Base-by-base conservation (phyloP, 2,113 vertebrate species). In the Pagrus major region DNA sequence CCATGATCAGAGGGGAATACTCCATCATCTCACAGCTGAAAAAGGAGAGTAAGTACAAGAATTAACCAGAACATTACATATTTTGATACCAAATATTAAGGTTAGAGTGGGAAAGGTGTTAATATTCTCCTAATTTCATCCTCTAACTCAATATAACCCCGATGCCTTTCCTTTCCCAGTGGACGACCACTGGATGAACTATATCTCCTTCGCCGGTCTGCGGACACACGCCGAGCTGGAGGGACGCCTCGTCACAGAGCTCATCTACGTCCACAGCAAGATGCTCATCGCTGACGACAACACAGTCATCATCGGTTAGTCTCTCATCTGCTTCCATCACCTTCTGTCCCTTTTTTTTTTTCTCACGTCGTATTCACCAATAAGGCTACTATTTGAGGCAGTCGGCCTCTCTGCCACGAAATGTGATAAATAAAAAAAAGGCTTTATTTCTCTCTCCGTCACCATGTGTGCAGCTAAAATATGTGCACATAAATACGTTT, bases 261-360 rank as follows among this genome's bases (percentile, higher is more conserved):
- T 99, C 85, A 97, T 99, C 93, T 99, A 99, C 9, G 97, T 99
- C 77, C 98, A 99, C 94, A 99, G 98, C 95, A 99, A 99, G 93
- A 88, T 99, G 94, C 95, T 99, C 60, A 98, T 99, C 66, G 97
- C 94, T 3, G 98, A 99, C 76, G 98, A 99, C 93, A 96, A 96
- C 94, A 99, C 97, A 0, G 97, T 99, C 87, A 97, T 99, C 87
- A 99, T 99, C 0, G 98, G 98, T 99, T 77, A 94, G 98, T 88
- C 61, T 77, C 61, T 67, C 35, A 0, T 73, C 67, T 11, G 51
- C 69, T 67, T 29, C 8, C 12, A 15, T 56, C 61, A 27, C 31
- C n/a, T 56, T 81, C 52, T 72, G 25, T 35, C 61, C 23, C 47
- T 33, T 25, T 1, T 27, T 46, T 16, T 44, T 14, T 20, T 18